These are phyloP conservation scores for Pteropus alecto DNA, from an alignment of 2,113 vertebrate genomes.

Conservation along the genomic window DNA sequence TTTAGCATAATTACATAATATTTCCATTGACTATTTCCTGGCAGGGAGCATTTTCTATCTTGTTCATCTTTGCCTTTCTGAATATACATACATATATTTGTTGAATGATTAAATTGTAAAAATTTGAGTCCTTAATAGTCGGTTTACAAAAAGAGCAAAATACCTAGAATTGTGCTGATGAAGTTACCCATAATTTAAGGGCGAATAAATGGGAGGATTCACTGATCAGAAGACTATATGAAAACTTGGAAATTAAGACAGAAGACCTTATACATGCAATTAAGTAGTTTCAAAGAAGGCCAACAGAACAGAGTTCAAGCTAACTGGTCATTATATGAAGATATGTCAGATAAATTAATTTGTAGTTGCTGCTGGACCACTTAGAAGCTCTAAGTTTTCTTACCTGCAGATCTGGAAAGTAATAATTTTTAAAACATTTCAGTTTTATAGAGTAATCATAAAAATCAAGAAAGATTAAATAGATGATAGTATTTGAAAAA, in stretches of 20 bases:
- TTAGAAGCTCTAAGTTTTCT: not conserved
- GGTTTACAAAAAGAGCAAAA: not conserved
- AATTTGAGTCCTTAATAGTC: not conserved
- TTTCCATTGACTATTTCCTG: not conserved
- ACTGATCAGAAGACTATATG: not conserved
- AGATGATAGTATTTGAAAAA: not conserved
- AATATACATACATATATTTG: not conserved
- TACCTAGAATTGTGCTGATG: not conserved
- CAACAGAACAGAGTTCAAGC: not conserved
- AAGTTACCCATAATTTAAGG: not conserved
- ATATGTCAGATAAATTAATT: not conserved
- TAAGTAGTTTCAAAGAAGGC: not conserved
- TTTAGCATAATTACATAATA: not conserved
- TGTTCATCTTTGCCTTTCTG: not conserved
- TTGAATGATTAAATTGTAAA: not conserved
- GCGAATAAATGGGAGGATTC: not conserved
- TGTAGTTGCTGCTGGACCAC: not conserved
- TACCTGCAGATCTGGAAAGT: not conserved
- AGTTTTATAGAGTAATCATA: not conserved
- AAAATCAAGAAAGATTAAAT: not conserved
- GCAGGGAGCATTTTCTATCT: not conserved
- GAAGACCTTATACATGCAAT: not conserved
- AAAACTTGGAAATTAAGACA: not conserved
- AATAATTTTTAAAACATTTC: not conserved
- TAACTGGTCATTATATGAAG: not conserved